Percentiles rank a stretch among this genome's conserved stretches.
Evolutionary conservation across 2,797 vertebrate genomes (phyloP).

Genomic region (Rachycentron canadum): DNA sequence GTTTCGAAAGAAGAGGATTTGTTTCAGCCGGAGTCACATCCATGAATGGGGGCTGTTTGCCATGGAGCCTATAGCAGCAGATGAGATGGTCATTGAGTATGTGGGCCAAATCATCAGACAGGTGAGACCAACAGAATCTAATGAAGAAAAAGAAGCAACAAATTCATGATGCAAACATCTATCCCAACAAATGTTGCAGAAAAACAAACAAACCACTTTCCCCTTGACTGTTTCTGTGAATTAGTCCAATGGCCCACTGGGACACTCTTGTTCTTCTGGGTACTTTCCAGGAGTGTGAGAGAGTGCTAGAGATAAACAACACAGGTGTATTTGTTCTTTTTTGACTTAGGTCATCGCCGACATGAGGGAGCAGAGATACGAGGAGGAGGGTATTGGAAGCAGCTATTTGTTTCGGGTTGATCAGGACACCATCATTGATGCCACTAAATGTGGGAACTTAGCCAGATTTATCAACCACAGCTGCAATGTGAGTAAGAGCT

Average conservation of each 20-base stretch:
- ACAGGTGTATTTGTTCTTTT: conserved; percentile 11
- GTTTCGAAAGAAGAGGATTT: conserved; percentile 97
- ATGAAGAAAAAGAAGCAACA: not conserved
- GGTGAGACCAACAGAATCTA: conserved; percentile 80
- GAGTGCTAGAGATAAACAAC: conserved; percentile 32
- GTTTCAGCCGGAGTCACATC: conserved; percentile 96
- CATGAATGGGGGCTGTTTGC: conserved; percentile 99
- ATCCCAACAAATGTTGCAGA: not conserved
- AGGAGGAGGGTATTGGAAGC: conserved; percentile 96
- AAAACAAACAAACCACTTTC: not conserved
- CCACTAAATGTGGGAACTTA: conserved; percentile 96
- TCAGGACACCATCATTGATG: conserved; percentile 97
- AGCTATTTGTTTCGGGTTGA: conserved; percentile 98
- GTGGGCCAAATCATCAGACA: conserved; percentile 98
- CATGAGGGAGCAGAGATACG: conserved; percentile 95
- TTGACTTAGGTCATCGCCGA: conserved; percentile 92
- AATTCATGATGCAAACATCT: not conserved
- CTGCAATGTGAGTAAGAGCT: conserved; percentile 91
- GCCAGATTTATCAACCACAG: conserved; percentile 99
- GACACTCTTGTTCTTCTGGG: conserved; percentile 39
- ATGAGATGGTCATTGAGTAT: conserved; percentile 99
- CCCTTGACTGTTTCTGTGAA: conserved; percentile 18
- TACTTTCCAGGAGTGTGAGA: conserved; percentile 53
- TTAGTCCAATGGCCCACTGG: conserved; percentile 2
- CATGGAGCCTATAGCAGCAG: conserved; percentile 96